Base-by-base conservation (phyloP, 2,888 invertebrate species). In the Clitarchus hookeri region DNA sequence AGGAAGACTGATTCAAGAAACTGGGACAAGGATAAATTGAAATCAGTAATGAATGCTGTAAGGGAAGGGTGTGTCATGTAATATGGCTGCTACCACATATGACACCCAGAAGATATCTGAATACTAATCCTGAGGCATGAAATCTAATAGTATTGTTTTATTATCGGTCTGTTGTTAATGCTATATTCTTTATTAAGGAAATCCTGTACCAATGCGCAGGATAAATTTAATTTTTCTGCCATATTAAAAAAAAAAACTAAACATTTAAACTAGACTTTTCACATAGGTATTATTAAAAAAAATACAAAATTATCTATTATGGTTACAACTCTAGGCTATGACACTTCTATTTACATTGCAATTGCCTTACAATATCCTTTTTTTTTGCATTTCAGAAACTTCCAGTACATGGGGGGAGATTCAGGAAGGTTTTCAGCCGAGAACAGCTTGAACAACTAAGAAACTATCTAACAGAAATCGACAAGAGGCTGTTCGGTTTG, bases 361-460 rank as follows among this genome's bases (percentile, higher is more conserved):
- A 13, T 78, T 78, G 78, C 6, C 78, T 26, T 13, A 78, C n/a
- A 6, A 23, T 26, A 6, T 4, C 11, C 6, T n/a, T n/a, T n/a
- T n/a, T 13, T 23, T 78, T 78, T 78, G 78, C 78, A 78, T 78
- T 23, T 25, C 78, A 78, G 78, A 78, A 78, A 26, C 78, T 78
- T 78, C 78, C 78, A 13, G 78, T 78, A 6, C 78, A 78, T 78
- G 78, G 78, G 8, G 78, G 78, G 78, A 78, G 78, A 78, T 78
- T 78, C 4, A 78, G 78, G 78, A 78, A 78, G 0, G 78, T 23
- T 23, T 78, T 78, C 26, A 78, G n/a, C 26, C 25, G 2, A 78
- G 78, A 3, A 78, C 78, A 78, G 4, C 78, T 78, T 78, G 19
- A 78, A 23, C 78, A 78, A 23, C 78, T 78, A 11, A 78, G 2